phyloP scores from a whole-genome alignment of 2,113 vertebrate species.

The Pituophis catenifer region DNA sequence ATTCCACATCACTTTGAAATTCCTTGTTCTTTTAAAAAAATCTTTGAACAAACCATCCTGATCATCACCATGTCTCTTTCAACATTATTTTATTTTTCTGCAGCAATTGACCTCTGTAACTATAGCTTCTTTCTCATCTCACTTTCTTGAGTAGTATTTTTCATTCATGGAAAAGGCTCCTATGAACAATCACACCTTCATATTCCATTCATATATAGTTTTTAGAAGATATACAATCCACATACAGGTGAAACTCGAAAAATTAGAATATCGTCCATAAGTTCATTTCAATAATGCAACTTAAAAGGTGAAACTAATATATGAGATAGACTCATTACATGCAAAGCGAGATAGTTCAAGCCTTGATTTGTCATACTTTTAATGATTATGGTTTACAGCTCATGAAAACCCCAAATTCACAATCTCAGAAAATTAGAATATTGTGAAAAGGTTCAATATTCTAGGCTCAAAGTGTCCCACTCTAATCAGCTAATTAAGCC shows the following conservation, averaged over 20 bases:
- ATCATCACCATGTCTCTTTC: background rate
- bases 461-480: too few species aligned
- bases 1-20: background rate
- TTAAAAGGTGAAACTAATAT: too few species aligned
- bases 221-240: background rate
- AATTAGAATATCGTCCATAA: too few species aligned
- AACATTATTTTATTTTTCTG: slow-evolving; percentile 2
- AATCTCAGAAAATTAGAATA: too few species aligned
- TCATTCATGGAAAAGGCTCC: background rate
- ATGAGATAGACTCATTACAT: too few species aligned
- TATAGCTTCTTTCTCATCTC: background rate
- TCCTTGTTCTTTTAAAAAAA: slow-evolving; percentile 1
- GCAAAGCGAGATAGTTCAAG: too few species aligned
- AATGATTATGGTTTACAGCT: too few species aligned
- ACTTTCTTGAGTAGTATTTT: background rate
- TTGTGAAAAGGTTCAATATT: too few species aligned
- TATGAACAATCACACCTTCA: background rate
- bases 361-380: too few species aligned
- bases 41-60: background rate
- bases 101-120: background rate
- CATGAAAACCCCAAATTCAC: too few species aligned
- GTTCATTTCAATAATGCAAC: too few species aligned
- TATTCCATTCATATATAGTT: background rate
- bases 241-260: background rate
- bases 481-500: too few species aligned